Evolutionary conservation across 2,797 vertebrate species (phyloP), one percentile per base, ranked within the genome.

Genomic region (Melanogrammus aeglefinus): DNA sequence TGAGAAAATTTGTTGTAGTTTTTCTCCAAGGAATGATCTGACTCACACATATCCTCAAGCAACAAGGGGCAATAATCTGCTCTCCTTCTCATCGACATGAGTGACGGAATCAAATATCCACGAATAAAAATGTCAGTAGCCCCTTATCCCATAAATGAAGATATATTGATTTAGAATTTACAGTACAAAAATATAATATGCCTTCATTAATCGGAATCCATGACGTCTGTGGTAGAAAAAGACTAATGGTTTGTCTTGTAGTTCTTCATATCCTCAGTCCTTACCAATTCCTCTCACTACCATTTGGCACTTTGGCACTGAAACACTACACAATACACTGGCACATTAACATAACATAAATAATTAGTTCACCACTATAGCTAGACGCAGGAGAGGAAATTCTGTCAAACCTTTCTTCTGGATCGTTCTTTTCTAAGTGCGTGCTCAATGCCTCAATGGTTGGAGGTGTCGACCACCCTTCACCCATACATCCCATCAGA

Each of bases 161-260:
- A 93, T 91, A 89, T 87, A 87, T 93, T 91, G 89, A 91, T 93
- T 91, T 80, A 93, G 91, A 95, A 93, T 90, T 92, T 89, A 94
- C 94, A 89, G 92, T 95, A 95, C 92, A 95, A 95, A 95, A 95
- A 94, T 95, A 95, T 90, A 94, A 91, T 93, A 92, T 92, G 89
- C 90, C 88, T 93, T 91, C 89, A 87, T 88, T 90, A 91, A 88
- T 80, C 86, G 79, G 87, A 84, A 88, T 84, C 86, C 85, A 89
- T 88, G 83, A 85, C 83, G 89, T 90, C 86, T 84, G 85, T 88
- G 88, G 82, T 87, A 80, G 90, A 87, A 86, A 80, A 85, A 92
- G 87, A 88, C 84, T 84, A 83, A 86, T 82, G 81, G 87, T 80
- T 80, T 83, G 80, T 88, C 88, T 88, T 82, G 84, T 75, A 84